Conservation (phyloP, 2,888 invertebrate species). For the Tenthredo amoena region DNA sequence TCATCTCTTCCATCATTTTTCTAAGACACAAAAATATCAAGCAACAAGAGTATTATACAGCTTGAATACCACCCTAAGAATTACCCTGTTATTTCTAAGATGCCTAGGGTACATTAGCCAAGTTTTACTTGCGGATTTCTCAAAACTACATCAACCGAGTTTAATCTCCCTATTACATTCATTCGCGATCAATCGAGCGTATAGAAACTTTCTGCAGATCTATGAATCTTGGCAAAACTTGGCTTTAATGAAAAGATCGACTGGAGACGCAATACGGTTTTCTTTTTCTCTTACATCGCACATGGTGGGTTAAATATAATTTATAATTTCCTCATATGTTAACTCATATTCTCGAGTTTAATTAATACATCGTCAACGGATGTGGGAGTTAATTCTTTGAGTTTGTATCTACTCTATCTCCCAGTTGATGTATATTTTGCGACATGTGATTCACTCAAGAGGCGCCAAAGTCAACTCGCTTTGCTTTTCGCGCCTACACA, state of each 20-base stretch:
- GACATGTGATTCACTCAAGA: conserved; percentile 67
- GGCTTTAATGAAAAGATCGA: background rate
- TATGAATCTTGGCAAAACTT: background rate
- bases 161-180: too few relatives aligned
- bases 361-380: conserved; percentile 39
- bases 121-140: background rate
- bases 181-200: background rate
- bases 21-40: too few relatives aligned
- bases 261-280: too few relatives aligned
- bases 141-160: background rate
- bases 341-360: background rate
- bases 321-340: background rate
- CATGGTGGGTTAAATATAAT: background rate
- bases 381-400: conserved; percentile 13
- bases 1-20: too few relatives aligned
- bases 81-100: too few relatives aligned
- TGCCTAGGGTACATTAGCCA: too few relatives aligned
- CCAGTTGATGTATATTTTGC: conserved; percentile 60
- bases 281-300: background rate
- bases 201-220: background rate
- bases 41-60: too few relatives aligned
- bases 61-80: too few relatives aligned
- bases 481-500: background rate
- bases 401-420: background rate
- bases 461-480: conserved; percentile 63